These are phyloP conservation scores for Cydia amplana DNA, from an alignment of 1,140 invertebrate genomes.

Conservation along the genomic window DNA sequence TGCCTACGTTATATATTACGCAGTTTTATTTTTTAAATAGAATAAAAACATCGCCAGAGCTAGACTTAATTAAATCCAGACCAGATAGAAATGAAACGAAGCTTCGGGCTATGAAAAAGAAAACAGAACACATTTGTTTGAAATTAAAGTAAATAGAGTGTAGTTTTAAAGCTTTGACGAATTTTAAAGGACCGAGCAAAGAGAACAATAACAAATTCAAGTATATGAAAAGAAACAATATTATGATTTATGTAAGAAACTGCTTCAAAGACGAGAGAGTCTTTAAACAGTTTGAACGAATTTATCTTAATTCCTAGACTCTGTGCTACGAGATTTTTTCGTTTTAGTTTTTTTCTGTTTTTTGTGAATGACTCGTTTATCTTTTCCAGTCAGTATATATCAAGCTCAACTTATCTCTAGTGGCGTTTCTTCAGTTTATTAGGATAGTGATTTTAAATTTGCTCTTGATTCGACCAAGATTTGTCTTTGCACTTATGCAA, in stretches of 20 bases:
- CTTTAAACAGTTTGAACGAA: background rate
- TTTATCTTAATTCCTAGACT: conserved; percentile 2
- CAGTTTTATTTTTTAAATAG: background rate
- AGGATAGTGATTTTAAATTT: too few relatives aligned
- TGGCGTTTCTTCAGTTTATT: too few relatives aligned
- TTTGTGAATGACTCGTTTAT: too few relatives aligned
- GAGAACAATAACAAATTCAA: background rate
- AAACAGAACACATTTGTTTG: background rate
- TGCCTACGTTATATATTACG: too few relatives aligned
- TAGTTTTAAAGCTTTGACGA: background rate
- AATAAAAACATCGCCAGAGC: background rate
- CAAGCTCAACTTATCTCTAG: too few relatives aligned
- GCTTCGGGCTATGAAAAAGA: background rate
- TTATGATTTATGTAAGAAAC: background rate
- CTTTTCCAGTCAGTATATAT: too few relatives aligned
- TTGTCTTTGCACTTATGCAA: too few relatives aligned
- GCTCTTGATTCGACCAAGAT: too few relatives aligned
- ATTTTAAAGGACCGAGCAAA: background rate
- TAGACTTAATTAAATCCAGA: background rate
- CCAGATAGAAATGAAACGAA: background rate
- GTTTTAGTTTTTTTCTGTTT: too few relatives aligned
- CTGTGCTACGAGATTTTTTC: background rate
- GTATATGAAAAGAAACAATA: background rate
- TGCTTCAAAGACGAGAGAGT: background rate
- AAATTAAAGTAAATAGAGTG: background rate